phyloP scores from a whole-genome alignment of 2,113 vertebrate species.

The Pavo muticus region DNA sequence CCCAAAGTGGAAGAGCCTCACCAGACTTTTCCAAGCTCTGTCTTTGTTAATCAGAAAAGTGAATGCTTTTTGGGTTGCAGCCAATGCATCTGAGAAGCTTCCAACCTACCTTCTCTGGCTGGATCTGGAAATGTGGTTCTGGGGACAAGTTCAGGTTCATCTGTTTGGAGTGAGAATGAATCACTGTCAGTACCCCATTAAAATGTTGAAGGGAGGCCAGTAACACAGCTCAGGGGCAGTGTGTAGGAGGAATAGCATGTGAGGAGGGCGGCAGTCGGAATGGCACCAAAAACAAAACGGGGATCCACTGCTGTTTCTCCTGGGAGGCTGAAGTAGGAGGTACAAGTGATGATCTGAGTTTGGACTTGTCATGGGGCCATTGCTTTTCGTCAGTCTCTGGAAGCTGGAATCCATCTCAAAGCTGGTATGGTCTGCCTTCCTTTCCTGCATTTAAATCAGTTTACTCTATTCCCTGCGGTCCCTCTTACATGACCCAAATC shows the following conservation, averaged over 20 bases:
- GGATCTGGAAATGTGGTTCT: not conserved
- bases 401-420: not conserved
- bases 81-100: not conserved
- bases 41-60: not conserved
- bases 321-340: not conserved
- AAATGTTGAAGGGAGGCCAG: conserved; percentile 46
- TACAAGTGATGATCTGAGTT: not conserved
- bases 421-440: not conserved
- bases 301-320: not conserved
- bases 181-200: conserved; percentile 37
- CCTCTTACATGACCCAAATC: not conserved
- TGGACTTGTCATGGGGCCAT: not conserved
- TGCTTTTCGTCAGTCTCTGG: not conserved
- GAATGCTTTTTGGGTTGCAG: not conserved
- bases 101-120: not conserved
- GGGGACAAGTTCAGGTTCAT: conserved; percentile 10
- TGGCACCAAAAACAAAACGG: not conserved
- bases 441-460: not conserved
- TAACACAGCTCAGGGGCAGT: not conserved
- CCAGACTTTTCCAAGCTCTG: conserved; percentile 27
- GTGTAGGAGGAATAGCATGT: not conserved
- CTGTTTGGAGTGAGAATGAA: not conserved
- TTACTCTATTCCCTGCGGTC: conserved; percentile 2
- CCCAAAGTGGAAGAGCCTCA: not conserved
- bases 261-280: not conserved